These are phyloP conservation scores for Brachymystax lenok DNA, from an alignment of 2,797 vertebrate species.

Conservation along the genomic window DNA sequence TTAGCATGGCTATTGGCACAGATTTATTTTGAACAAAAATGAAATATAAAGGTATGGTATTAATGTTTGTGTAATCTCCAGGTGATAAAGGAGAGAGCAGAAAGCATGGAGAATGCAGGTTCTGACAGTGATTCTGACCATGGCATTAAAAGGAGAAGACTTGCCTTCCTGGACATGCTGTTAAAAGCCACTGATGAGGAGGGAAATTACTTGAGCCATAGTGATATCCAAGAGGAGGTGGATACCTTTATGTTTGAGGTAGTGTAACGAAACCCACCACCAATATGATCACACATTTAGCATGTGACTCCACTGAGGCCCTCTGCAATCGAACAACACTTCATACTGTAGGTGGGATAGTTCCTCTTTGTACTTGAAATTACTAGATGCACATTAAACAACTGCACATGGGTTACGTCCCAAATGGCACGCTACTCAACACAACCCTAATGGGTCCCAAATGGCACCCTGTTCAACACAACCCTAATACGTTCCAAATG, in stretches of 20 bases:
- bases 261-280: slow-evolving; percentile 21
- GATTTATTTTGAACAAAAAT: background rate
- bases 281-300: background rate
- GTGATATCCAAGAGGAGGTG: slow-evolving; percentile 83
- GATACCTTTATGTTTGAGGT: slow-evolving; percentile 92
- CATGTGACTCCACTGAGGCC: background rate
- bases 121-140: slow-evolving; percentile 28
- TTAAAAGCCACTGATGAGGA: slow-evolving; percentile 75
- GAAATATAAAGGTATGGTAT: background rate
- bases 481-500: no score
- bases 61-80: slow-evolving; percentile 40
- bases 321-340: background rate
- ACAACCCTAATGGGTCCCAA: no score
- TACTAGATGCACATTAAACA: no score
- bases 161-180: slow-evolving; percentile 83
- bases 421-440: no score
- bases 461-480: no score
- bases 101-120: slow-evolving; percentile 28
- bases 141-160: slow-evolving; percentile 53
- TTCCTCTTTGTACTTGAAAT: background rate
- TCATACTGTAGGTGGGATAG: background rate
- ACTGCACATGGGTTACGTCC: no score
- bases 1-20: background rate
- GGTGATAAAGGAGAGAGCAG: slow-evolving; percentile 75
- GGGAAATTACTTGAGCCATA: slow-evolving; percentile 73